These are phyloP conservation scores for Venustaconcha ellipsiformis DNA, from an alignment of 1,140 invertebrate genomes.

Conservation along the genomic window DNA sequence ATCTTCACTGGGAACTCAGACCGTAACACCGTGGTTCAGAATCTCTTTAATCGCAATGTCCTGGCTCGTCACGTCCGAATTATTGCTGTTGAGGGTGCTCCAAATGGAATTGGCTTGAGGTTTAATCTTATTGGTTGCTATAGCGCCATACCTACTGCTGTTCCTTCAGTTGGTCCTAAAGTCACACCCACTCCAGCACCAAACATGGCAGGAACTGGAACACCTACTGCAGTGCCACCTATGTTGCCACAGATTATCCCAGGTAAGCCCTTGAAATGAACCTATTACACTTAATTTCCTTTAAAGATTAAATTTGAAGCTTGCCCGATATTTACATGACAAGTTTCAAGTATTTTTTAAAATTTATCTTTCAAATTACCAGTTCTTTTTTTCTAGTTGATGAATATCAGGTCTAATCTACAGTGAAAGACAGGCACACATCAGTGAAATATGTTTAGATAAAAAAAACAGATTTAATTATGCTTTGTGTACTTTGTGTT, in stretches of 20 bases:
- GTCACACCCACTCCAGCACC: slow-evolving; percentile 12
- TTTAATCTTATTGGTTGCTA: slow-evolving; percentile 44
- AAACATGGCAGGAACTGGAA: background rate
- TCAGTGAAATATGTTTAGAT: too few species aligned
- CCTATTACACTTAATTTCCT: too few species aligned
- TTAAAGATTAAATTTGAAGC: too few species aligned
- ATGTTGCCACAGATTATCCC: slow-evolving; percentile 9
- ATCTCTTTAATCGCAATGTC: slow-evolving; percentile 40
- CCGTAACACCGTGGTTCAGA: slow-evolving; percentile 32
- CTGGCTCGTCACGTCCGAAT: slow-evolving; percentile 41
- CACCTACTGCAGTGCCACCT: slow-evolving; percentile 7
- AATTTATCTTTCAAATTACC: too few species aligned
- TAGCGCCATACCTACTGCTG: background rate
- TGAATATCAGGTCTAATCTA: too few species aligned
- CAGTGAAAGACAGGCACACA: too few species aligned
- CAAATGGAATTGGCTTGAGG: slow-evolving; percentile 35
- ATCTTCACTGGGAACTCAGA: slow-evolving; percentile 33
- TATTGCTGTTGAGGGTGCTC: slow-evolving; percentile 31
- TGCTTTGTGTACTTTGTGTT: too few species aligned
- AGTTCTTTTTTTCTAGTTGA: too few species aligned
- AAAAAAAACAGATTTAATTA: too few species aligned
- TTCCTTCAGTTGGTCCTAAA: background rate
- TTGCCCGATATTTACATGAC: too few species aligned
- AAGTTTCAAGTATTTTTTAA: too few species aligned
- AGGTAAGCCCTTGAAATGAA: slow-evolving; percentile 2